These are phyloP conservation scores for Lucilia sericata DNA, from an alignment of 1,140 invertebrate genomes.

Conservation along the genomic window DNA sequence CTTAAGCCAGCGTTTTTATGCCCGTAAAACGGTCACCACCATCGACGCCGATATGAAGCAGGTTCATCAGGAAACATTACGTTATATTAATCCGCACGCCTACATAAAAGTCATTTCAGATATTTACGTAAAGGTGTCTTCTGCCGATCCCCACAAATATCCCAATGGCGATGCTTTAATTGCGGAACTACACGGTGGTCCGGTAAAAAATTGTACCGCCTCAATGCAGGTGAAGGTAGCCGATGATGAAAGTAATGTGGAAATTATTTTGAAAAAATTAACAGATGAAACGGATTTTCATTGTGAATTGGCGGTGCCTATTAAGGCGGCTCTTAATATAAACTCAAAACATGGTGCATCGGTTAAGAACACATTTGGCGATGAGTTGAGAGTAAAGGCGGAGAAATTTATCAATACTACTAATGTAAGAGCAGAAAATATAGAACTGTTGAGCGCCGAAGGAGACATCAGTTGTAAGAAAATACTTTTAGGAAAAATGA, in stretches of 20 bases:
- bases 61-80: constrained; percentile 59
- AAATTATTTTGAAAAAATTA: constrained; percentile 53
- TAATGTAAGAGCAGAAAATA: constrained; percentile 54
- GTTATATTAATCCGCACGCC: constrained; percentile 60
- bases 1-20: neutral
- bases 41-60: constrained; percentile 31
- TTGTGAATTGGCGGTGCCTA: constrained; percentile 58
- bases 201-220: constrained; percentile 52
- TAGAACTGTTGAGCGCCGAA: constrained; percentile 53
- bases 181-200: constrained; percentile 54
- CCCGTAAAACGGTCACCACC: neutral
- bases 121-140: constrained; percentile 53
- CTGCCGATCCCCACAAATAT: constrained; percentile 57
- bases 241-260: constrained; percentile 56
- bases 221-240: constrained; percentile 52
- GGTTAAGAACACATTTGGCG: constrained; percentile 55
- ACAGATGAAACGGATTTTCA: constrained; percentile 48
- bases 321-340: constrained; percentile 54
- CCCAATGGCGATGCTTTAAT: constrained; percentile 59
- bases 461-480: constrained; percentile 59
- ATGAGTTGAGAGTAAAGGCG: constrained; percentile 53
- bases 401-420: constrained; percentile 55
- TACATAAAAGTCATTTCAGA: constrained; percentile 59
- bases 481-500: constrained; percentile 55
- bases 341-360: constrained; percentile 49